Evolutionary conservation across 2,888 invertebrate genomes (phyloP).

Genomic region (Polydrusus tereticollis): DNA sequence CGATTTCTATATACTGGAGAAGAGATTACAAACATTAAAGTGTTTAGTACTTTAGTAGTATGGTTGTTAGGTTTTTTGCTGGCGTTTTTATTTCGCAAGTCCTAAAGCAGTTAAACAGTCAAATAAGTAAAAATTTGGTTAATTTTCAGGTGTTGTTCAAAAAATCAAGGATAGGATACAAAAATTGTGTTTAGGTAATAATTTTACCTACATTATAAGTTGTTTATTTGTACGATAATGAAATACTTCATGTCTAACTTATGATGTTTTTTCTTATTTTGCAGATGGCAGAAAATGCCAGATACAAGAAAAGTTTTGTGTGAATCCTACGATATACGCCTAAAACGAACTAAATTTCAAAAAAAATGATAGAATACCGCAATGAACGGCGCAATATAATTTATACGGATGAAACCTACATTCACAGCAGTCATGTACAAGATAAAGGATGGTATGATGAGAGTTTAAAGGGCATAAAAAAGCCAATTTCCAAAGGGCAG

Average conservation of each 20-base stretch:
- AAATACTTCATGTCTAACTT: not conserved
- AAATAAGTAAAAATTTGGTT: not conserved
- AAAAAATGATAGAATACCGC: constrained; percentile 13
- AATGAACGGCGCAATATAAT: constrained; percentile 41
- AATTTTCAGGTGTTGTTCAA: not conserved
- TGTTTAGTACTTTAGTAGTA: not conserved
- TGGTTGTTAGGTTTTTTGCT: not conserved
- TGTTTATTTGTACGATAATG: too few relatives aligned
- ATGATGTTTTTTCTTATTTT: not conserved
- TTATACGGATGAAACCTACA: constrained; percentile 52
- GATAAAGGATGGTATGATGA: constrained; percentile 52
- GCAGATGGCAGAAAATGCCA: constrained; percentile 29
- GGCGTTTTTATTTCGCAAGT: not conserved
- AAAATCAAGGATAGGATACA: not conserved
- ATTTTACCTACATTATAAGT: not conserved
- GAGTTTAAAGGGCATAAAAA: constrained; percentile 37
- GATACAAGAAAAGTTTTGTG: constrained; percentile 15
- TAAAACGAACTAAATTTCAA: constrained; percentile 17
- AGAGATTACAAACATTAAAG: not conserved
- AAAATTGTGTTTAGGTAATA: not conserved
- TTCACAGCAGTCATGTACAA: constrained; percentile 57
- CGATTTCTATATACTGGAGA: constrained; percentile 5
- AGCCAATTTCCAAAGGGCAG: constrained; percentile 53
- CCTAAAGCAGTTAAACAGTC: not conserved
- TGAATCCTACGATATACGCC: constrained; percentile 21